These are phyloP conservation scores for Tipula confusa DNA, from an alignment of 2,888 invertebrate species.

Conservation along the genomic window DNA sequence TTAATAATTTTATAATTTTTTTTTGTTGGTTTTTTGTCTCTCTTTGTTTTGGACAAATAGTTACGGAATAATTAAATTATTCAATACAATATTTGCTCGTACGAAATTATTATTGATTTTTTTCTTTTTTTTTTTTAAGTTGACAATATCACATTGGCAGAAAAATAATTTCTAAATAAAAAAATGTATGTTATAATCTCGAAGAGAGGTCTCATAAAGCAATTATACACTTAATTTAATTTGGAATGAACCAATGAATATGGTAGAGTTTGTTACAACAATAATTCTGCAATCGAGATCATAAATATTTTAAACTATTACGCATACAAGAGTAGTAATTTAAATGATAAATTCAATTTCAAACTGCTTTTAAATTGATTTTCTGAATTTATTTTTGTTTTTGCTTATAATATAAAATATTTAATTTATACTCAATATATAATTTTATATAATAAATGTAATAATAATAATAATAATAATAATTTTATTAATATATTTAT, in stretches of 20 bases:
- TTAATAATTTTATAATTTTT: neutral
- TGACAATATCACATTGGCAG: constrained; percentile 20
- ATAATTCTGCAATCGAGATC: constrained; percentile 12
- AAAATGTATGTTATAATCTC: neutral
- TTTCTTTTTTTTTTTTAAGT: neutral
- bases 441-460: constrained; percentile 16
- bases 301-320: constrained; percentile 14
- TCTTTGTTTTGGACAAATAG: neutral
- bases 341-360: neutral
- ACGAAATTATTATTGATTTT: neutral
- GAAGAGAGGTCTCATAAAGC: neutral
- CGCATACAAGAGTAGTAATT: constrained; percentile 21
- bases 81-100: neutral
- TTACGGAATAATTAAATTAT: neutral
- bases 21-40: no score
- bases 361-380: constrained; percentile 12
- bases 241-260: constrained; percentile 9
- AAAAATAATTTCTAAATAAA: neutral
- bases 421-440: constrained; percentile 28
- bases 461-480: constrained; percentile 29
- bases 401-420: constrained; percentile 27
- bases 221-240: constrained; percentile 15
- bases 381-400: constrained; percentile 8
- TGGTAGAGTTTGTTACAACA: constrained; percentile 13
- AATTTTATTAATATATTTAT: constrained; percentile 26